Base-by-base conservation (phyloP, 2,888 invertebrate species). In the Plagodis pulveraria region DNA sequence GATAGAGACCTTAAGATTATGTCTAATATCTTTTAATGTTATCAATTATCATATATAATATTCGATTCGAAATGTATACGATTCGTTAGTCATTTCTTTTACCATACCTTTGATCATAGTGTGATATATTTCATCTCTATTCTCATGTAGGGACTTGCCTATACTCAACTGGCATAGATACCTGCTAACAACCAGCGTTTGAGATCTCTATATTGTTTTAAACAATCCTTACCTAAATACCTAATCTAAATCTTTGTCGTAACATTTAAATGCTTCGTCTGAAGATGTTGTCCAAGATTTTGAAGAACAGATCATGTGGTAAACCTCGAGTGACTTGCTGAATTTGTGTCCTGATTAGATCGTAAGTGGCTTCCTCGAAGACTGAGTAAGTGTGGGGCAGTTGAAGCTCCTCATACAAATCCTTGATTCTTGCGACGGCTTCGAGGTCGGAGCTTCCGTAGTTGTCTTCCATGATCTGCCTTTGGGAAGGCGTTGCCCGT, bases 361-460 rank as follows among this genome's bases (percentile, higher is more conserved):
- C 96, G 75, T 96, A 97, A 10, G 95, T 96, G 73, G 97, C 96
- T 77, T 97, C 96, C 87, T 98, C 97, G 71, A 96, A 97, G 35
- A 95, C 94, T 0, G 95, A 94, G 80, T 96, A 98, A 0, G 96
- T 96, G 65, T 96, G 94, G 0, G 96, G 96, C 44, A 98, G 83
- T 62, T 95, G 95, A 5, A 98, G 86, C 65, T 96, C 96, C 75
- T 95, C 95, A 74, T 97, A 98, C 0, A 98, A 86, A 63, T 95
- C 93, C 78, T 96, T 97, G 44, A 98, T 94, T 62, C 93, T 94
- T 50, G 94, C 93, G 5, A 96, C 94, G 66, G 96, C 95, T 59
- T 94, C 94, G 0, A 94, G 90, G 66, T 96, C 95, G 52, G 93
- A 83, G 47, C 91, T 88, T 9, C 97, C 98, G 76, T 98, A 98